Evolutionary conservation across 2,888 invertebrate species (phyloP), one percentile per base, ranked within the genome.

Genomic region (Chymomyza amoena): DNA sequence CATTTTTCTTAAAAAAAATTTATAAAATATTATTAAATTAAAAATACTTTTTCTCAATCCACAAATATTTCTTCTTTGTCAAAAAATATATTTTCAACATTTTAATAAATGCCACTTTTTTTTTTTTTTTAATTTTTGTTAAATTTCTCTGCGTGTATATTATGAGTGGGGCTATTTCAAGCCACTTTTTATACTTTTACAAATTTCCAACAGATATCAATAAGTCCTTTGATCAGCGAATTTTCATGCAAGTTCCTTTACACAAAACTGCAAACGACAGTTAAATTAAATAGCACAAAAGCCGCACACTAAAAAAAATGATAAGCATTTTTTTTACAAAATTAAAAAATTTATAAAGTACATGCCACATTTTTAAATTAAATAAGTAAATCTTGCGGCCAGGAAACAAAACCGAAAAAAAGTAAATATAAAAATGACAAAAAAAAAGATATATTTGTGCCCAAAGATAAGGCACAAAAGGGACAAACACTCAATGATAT

Each of bases 301-400:
- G 61, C 67, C 67, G 39, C 13, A 10, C 39, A 45, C 39, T 13
- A 45, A 45, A 45, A 45, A 45, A 45, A 61, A 16, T 28, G 51
- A 60, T 57, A 65, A 56, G 28, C 56, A 39, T 25, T 25, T 10
- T 25, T 10, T n/a, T 57, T 50, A 28, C 57, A 16, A 28, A 32
- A 45, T 18, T 39, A 51, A 20, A 65, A 68, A 57, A 73, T 61
- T 39, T 28, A 56, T 64, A 36, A 51, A 68, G 18, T 66, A 52
- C 64, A 7, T 10, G 52, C 51, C 63, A 71, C 59, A 51, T 60
- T 54, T 67, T 57, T 67, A 77, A 79, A 78, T 79, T 79, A 72
- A 79, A 75, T 78, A 77, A 79, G 78, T 76, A 76, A 78, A 78
- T 76, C 70, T 76, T 74, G 72, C 25, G 74, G 79, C 50, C 69